Conservation (phyloP, 2,888 invertebrate genomes). For the Sarcophaga carnaria region DNA sequence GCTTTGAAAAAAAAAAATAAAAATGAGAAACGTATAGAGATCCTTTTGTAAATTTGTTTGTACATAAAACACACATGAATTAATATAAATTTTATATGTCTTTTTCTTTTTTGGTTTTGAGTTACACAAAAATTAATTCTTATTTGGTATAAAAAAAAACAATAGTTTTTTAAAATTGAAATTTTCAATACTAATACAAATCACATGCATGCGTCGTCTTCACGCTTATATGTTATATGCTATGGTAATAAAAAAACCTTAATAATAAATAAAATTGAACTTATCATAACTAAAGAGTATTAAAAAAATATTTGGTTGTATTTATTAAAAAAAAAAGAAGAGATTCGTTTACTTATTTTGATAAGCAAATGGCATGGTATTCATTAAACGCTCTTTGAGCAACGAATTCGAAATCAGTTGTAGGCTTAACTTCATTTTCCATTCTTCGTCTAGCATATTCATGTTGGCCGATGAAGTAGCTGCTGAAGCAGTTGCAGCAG, state of each 20-base stretch:
- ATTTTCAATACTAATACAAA: not conserved
- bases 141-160: conserved; percentile 46
- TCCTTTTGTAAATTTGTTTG: conserved; percentile 39
- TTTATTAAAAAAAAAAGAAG: not conserved
- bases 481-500: not conserved
- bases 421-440: conserved; percentile 82
- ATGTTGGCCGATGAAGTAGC: conserved; percentile 57
- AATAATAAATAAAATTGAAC: conserved; percentile 54
- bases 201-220: not conserved
- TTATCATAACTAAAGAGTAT: conserved; percentile 8
- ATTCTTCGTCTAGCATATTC: conserved; percentile 78
- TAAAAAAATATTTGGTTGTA: conserved; percentile 72
- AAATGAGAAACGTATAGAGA: conserved; percentile 21
- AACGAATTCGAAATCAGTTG: conserved; percentile 81
- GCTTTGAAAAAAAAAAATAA: not conserved
- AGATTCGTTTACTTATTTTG: conserved; percentile 77
- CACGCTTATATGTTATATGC: too few relatives aligned
- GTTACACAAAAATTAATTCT: not conserved
- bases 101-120: conserved; percentile 19
- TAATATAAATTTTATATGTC: conserved; percentile 13
- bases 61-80: conserved; percentile 32
- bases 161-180: not conserved
- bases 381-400: conserved; percentile 81
- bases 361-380: conserved; percentile 81
- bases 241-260: not conserved